These are phyloP conservation scores for Blomia tropicalis DNA, from an alignment of 2,888 invertebrate genomes.

Conservation along the genomic window DNA sequence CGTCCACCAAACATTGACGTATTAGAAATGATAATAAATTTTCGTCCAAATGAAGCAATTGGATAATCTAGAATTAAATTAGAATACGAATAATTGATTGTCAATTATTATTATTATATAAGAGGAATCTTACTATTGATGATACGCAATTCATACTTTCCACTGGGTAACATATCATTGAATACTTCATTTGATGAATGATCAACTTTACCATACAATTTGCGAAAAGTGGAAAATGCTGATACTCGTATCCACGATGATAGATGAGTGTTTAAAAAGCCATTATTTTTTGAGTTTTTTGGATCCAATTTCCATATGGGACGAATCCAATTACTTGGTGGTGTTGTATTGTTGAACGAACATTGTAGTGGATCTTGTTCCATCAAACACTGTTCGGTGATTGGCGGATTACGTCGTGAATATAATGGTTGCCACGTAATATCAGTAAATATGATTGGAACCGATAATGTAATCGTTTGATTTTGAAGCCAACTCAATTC, in stretches of 20 bases:
- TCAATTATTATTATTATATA: background rate
- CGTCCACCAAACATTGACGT: background rate
- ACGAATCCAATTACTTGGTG: background rate
- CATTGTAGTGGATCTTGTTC: background rate
- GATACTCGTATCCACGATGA: background rate
- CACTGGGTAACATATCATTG: background rate
- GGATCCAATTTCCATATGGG: background rate
- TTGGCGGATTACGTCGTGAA: background rate
- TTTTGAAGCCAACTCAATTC: no score
- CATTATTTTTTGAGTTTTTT: background rate
- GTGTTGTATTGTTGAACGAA: background rate
- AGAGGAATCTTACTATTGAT: background rate
- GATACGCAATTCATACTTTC: background rate
- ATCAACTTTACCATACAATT: background rate
- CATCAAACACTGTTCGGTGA: background rate
- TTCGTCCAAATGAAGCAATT: background rate
- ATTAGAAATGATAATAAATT: background rate
- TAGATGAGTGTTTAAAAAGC: background rate
- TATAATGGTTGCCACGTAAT: background rate
- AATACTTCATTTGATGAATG: no score
- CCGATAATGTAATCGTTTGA: no score
- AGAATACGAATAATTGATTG: no score
- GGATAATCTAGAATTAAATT: no score
- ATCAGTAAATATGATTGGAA: background rate
- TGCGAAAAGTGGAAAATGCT: background rate